Percentiles rank a stretch among this genome's conserved stretches.
Evolutionary conservation across 2,113 vertebrate species (phyloP).

Genomic region (Zapornia atra): DNA sequence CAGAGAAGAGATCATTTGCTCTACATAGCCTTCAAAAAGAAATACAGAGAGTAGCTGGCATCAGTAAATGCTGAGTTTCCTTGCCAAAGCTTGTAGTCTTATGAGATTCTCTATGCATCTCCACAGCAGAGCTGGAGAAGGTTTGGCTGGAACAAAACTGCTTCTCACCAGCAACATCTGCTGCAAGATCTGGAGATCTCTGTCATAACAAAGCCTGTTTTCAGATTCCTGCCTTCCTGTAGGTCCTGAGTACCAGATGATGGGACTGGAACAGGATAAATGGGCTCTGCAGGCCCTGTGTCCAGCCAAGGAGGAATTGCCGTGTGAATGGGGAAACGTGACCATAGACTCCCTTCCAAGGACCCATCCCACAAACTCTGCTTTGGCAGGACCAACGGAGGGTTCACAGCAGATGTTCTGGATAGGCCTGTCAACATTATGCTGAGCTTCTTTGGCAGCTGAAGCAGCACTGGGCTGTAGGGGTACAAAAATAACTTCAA

Average conservation of each 20-base stretch:
- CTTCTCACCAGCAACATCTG: slow-evolving; percentile 67
- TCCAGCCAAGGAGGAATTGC: not conserved
- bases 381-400: not conserved
- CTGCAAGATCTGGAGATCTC: slow-evolving; percentile 54
- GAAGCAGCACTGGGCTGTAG: not conserved
- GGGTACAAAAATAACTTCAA: slow-evolving; percentile 6
- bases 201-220: slow-evolving; percentile 65
- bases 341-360: not conserved
- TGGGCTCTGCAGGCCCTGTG: slow-evolving; percentile 1
- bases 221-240: slow-evolving; percentile 45
- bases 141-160: slow-evolving; percentile 56
- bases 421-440: not conserved
- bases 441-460: slow-evolving; percentile 5
- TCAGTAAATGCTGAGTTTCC: slow-evolving; percentile 12
- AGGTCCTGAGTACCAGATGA: slow-evolving; percentile 47
- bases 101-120: slow-evolving; percentile 37
- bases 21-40: slow-evolving; percentile 51
- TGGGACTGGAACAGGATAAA: slow-evolving; percentile 47
- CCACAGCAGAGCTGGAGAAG: slow-evolving; percentile 40
- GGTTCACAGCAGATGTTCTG: slow-evolving; percentile 23
- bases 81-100: slow-evolving; percentile 64
- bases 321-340: not conserved
- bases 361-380: not conserved
- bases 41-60: slow-evolving; percentile 53
- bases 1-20: slow-evolving; percentile 56